Evolutionary conservation across 2,113 vertebrate species (phyloP).

Genomic region (Syrmaticus mikado): DNA sequence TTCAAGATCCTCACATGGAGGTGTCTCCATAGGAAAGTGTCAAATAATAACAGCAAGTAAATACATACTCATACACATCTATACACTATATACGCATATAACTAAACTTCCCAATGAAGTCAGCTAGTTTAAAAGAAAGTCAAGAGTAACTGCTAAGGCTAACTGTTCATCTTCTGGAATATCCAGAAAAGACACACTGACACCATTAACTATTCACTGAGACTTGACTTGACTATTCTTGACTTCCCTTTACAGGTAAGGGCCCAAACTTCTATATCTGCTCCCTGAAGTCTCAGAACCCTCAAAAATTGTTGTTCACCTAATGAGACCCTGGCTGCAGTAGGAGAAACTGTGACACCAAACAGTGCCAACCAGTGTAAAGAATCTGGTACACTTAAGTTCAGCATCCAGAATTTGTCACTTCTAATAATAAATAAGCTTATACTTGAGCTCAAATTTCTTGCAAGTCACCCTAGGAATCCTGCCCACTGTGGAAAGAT

Average conservation of each 20-base stretch:
- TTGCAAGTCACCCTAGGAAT: not conserved
- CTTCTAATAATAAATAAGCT: not conserved
- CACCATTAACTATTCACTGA: not conserved
- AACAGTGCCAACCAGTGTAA: not conserved
- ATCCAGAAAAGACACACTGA: not conserved
- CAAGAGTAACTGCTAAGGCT: not conserved
- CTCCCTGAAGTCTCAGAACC: not conserved
- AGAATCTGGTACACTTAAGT: not conserved
- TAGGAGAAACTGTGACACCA: not conserved
- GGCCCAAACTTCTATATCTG: not conserved
- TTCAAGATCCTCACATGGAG: not conserved
- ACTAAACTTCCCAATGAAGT: not conserved
- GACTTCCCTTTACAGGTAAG: not conserved
- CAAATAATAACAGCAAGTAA: not conserved
- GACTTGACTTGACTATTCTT: no score
- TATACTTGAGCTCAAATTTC: not conserved
- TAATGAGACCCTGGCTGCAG: not conserved
- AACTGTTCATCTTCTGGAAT: not conserved
- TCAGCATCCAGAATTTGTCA: not conserved
- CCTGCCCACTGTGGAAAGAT: not conserved
- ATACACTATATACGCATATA: not conserved
- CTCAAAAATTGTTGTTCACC: not conserved
- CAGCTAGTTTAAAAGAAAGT: not conserved
- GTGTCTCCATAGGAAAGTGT: not conserved
- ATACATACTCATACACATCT: not conserved